Evolutionary conservation across 2,888 invertebrate genomes (phyloP).

Genomic region (Tiliacea aurago): DNA sequence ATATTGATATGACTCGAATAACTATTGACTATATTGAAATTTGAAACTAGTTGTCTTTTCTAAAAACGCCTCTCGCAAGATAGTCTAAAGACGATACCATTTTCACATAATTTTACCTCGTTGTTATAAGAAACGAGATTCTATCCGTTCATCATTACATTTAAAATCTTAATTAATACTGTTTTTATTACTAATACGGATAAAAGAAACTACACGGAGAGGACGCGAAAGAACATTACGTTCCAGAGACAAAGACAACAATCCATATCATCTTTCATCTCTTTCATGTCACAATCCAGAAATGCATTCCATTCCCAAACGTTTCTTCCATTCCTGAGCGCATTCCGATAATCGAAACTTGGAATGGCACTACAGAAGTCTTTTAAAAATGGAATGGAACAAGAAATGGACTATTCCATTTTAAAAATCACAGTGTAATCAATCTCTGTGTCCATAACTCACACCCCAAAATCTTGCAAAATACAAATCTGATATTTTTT

Average conservation of each 20-base stretch:
- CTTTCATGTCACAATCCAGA: conserved; percentile 63
- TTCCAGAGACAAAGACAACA: conserved; percentile 61
- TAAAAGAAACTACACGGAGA: conserved; percentile 75
- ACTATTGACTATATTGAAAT: conserved; percentile 83
- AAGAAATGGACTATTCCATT: conserved; percentile 70
- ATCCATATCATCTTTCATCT: conserved; percentile 55
- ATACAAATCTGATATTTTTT: conserved; percentile 81
- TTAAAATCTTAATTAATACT: conserved; percentile 82
- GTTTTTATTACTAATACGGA: conserved; percentile 76
- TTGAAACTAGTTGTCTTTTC: conserved; percentile 80
- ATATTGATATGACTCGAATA: conserved; percentile 84
- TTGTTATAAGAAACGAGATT: conserved; percentile 69
- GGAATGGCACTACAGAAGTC: conserved; percentile 68
- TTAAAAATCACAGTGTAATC: conserved; percentile 69
- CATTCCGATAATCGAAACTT: conserved; percentile 61
- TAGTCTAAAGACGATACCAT: conserved; percentile 52
- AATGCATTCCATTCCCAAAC: conserved; percentile 65
- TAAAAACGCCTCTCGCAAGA: conserved; percentile 66
- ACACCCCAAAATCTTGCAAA: conserved; percentile 68
- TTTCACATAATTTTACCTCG: conserved; percentile 64
- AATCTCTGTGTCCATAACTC: conserved; percentile 65
- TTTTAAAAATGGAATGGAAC: conserved; percentile 71
- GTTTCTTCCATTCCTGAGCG: conserved; percentile 62
- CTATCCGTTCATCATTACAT: conserved; percentile 67
- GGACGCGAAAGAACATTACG: conserved; percentile 67